These are phyloP conservation scores for Drosophila acutilabella DNA, from an alignment of 2,888 invertebrate genomes.

Conservation along the genomic window DNA sequence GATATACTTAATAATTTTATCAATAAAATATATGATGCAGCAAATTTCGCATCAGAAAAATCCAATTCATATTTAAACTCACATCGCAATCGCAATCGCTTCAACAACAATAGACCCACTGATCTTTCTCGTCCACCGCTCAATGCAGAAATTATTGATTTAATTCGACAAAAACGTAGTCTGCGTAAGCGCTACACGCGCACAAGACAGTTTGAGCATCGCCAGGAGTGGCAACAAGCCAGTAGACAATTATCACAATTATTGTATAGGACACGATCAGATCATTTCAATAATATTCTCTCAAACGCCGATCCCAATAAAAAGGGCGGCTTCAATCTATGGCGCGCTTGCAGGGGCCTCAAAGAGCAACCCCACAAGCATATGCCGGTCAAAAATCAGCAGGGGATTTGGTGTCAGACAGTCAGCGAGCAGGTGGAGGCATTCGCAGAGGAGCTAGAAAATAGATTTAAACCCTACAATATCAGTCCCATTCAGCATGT, in stretches of 20 bases:
- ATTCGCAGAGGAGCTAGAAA: background rate
- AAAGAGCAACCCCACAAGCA: constrained; percentile 1
- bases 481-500: background rate
- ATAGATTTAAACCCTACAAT: background rate
- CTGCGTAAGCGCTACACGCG: background rate
- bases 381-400: constrained; percentile 3
- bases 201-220: background rate
- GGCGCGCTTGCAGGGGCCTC: background rate
- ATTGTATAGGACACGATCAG: background rate
- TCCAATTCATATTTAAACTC: background rate
- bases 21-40: constrained; percentile 1
- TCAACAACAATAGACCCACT: too few species aligned
- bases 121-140: background rate
- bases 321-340: background rate
- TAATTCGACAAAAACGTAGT: background rate
- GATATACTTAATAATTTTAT: background rate
- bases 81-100: background rate
- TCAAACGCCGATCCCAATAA: background rate
- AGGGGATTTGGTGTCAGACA: background rate
- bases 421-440: background rate
- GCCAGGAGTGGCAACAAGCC: background rate
- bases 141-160: background rate
- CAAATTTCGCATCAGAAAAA: background rate
- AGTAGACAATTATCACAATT: background rate
- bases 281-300: background rate